phyloP scores from a whole-genome alignment of 2,113 vertebrate species.

The Sterrhoptilus dennistouni region DNA sequence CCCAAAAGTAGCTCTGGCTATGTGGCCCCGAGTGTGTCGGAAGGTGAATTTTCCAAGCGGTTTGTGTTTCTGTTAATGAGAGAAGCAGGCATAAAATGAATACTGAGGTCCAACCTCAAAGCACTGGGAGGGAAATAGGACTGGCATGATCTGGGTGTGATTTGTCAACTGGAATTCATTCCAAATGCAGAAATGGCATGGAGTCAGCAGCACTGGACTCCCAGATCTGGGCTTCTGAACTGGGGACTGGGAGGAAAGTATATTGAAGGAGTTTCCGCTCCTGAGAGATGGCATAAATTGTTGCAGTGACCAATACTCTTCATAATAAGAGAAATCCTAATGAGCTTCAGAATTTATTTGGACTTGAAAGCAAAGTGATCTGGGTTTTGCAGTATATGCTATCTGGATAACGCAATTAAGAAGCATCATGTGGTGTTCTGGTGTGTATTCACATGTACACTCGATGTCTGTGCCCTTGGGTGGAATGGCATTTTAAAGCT shows the following conservation, averaged over 20 bases:
- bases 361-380: neutral
- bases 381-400: neutral
- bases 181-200: neutral
- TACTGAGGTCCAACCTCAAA: neutral
- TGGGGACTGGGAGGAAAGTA: neutral
- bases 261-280: neutral
- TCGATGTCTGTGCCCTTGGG: neutral
- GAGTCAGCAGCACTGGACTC: neutral
- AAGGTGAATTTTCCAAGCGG: neutral
- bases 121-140: neutral
- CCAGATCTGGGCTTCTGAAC: rapidly evolving
- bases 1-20: neutral
- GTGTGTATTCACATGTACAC: neutral
- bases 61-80: neutral
- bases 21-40: neutral
- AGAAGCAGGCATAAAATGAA: neutral
- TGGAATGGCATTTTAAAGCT: neutral
- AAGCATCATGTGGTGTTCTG: neutral
- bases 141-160: rapidly evolving
- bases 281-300: neutral
- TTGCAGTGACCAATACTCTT: neutral
- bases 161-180: neutral
- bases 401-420: neutral
- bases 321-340: neutral
- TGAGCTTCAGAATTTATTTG: neutral